A percentile compares a stretch with the other conserved stretches of the same genome.
These are phyloP conservation scores for Hyposoter didymator DNA, from an alignment of 2,888 invertebrate genomes.

Conservation along the genomic window DNA sequence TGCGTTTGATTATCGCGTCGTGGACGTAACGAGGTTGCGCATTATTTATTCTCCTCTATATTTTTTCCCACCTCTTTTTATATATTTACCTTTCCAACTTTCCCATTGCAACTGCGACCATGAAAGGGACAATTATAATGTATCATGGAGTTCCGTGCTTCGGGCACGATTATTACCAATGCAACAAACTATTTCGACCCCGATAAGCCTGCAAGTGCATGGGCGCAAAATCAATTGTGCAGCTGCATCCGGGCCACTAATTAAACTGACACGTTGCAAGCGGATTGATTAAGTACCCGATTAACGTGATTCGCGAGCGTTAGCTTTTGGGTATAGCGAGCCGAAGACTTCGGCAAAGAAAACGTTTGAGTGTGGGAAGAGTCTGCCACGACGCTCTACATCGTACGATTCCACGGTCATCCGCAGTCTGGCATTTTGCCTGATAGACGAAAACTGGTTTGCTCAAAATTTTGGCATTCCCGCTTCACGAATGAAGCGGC, in stretches of 20 bases:
- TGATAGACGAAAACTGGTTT: too few species aligned
- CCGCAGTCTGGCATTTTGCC: too few species aligned
- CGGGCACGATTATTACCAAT: not conserved
- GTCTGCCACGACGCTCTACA: too few species aligned
- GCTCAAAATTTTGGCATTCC: too few species aligned
- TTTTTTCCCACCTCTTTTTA: constrained; percentile 7
- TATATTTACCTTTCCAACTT: constrained; percentile 23
- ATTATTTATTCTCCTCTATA: constrained; percentile 39
- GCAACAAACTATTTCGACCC: not conserved
- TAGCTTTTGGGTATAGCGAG: not conserved
- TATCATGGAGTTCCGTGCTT: constrained; percentile 1
- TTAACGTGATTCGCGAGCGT: not conserved
- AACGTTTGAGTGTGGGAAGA: too few species aligned
- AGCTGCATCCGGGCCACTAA: not conserved
- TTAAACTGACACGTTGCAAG: not conserved
- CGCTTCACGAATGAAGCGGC: too few species aligned
- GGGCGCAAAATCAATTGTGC: constrained; percentile 5
- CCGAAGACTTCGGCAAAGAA: too few species aligned
- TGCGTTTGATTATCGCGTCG: constrained; percentile 50
- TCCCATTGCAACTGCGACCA: constrained; percentile 18
- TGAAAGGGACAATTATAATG: constrained; percentile 20
- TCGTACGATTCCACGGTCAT: too few species aligned
- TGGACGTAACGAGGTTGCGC: constrained; percentile 43
- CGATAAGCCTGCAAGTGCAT: not conserved
- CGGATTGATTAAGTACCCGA: not conserved